phyloP scores from a whole-genome alignment of 2,888 invertebrate species.

The Podotricha telesiphe region DNA sequence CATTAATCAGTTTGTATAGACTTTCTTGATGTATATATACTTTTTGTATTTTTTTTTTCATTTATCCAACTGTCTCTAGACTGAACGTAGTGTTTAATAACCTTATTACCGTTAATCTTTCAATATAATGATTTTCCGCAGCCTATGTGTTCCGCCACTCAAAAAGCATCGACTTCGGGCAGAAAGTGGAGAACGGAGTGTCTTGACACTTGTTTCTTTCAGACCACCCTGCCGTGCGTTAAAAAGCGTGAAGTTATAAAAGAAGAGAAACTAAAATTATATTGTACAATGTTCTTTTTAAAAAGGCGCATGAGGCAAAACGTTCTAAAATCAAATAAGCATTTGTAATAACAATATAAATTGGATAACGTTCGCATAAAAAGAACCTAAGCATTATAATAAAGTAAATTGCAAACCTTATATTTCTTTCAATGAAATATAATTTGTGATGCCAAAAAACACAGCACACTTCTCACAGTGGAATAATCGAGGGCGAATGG shows the following conservation, averaged over 20 bases:
- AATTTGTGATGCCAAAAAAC: constrained; percentile 33
- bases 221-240: too few species aligned
- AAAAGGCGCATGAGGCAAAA: constrained; percentile 7
- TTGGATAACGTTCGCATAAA: constrained; percentile 23
- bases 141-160: too few species aligned
- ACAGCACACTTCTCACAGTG: constrained; percentile 22
- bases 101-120: too few species aligned
- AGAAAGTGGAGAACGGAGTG: too few species aligned
- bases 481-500: constrained; percentile 33
- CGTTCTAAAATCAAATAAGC: constrained; percentile 15
- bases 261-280: too few species aligned
- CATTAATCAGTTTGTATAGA: constrained; percentile 18
- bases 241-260: too few species aligned
- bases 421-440: constrained; percentile 33
- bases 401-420: constrained; percentile 35
- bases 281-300: not conserved
- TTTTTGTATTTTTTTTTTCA: too few species aligned
- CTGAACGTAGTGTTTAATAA: too few species aligned
- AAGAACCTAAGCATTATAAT: constrained; percentile 25
- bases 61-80: too few species aligned
- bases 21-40: not conserved
- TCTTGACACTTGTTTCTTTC: too few species aligned
- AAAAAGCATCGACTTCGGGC: too few species aligned
- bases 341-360: constrained; percentile 18
- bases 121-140: too few species aligned